These are phyloP conservation scores for Heptranchias perlo DNA, from an alignment of 2,113 vertebrate species.

Conservation along the genomic window DNA sequence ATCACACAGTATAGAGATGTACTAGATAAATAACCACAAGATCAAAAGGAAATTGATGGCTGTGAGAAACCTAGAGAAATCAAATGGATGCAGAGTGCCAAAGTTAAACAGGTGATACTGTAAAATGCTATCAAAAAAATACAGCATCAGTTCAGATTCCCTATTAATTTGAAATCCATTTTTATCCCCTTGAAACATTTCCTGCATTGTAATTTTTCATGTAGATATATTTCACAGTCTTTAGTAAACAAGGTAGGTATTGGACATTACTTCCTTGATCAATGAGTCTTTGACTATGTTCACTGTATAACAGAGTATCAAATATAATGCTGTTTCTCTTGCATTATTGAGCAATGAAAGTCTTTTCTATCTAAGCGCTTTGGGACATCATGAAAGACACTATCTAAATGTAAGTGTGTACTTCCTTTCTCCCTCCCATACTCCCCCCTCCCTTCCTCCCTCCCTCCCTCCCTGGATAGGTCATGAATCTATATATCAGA, in stretches of 20 bases:
- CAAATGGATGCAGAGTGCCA: background rate
- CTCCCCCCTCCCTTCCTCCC: background rate
- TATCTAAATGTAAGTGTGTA: background rate
- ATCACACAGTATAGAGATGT: background rate
- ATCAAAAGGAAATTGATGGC: background rate
- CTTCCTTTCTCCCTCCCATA: background rate
- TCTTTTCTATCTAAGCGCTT: background rate
- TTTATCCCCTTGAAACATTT: background rate
- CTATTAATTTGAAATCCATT: background rate
- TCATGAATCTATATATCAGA: background rate
- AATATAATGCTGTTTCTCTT: background rate
- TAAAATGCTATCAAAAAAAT: background rate
- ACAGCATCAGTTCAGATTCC: background rate
- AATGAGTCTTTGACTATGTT: no score
- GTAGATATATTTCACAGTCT: background rate
- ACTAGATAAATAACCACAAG: background rate
- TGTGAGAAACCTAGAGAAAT: background rate
- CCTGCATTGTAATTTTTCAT: background rate
- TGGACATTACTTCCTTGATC: background rate
- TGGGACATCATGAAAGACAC: background rate
- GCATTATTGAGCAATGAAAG: background rate
- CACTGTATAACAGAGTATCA: background rate
- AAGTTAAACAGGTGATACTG: background rate
- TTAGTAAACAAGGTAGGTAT: background rate
- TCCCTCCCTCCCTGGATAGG: background rate